These are phyloP conservation scores for Agrilus biguttatus DNA, from an alignment of 2,888 invertebrate genomes.

Conservation along the genomic window DNA sequence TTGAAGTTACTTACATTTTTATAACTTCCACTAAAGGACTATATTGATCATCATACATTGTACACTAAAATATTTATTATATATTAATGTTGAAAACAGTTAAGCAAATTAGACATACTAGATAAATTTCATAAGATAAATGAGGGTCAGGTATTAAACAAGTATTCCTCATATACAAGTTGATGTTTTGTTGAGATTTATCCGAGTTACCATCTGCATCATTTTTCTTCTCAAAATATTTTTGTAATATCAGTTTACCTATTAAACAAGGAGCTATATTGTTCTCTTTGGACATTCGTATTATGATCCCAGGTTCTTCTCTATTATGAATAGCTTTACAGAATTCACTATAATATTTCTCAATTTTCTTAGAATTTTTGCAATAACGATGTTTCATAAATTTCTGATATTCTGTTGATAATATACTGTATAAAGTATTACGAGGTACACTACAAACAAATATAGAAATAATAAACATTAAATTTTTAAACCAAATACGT, in stretches of 20 bases:
- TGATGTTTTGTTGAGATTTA: conserved; percentile 32
- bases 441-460: conserved; percentile 37
- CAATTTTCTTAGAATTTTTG: conserved; percentile 41
- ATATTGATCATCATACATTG: conserved; percentile 70
- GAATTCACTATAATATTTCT: conserved; percentile 32
- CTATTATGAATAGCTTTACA: conserved; percentile 27
- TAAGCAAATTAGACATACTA: conserved; percentile 32
- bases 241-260: conserved; percentile 42
- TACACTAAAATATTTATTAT: conserved; percentile 43
- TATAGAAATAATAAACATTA: conserved; percentile 6
- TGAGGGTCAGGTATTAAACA: conserved; percentile 55
- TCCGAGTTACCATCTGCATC: conserved; percentile 11
- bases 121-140: conserved; percentile 58
- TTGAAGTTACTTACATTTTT: conserved; percentile 46
- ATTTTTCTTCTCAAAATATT: conserved; percentile 27
- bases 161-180: conserved; percentile 51
- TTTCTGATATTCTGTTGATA: conserved; percentile 48
- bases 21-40: conserved; percentile 68
- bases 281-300: conserved; percentile 39
- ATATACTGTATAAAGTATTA: conserved; percentile 53
- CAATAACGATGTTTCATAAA: conserved; percentile 48
- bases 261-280: conserved; percentile 43
- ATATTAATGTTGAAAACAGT: conserved; percentile 9
- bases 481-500: conserved; percentile 8
- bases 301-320: conserved; percentile 43